Conservation (phyloP, 2,888 invertebrate genomes). For the Cephonodes hylas region DNA sequence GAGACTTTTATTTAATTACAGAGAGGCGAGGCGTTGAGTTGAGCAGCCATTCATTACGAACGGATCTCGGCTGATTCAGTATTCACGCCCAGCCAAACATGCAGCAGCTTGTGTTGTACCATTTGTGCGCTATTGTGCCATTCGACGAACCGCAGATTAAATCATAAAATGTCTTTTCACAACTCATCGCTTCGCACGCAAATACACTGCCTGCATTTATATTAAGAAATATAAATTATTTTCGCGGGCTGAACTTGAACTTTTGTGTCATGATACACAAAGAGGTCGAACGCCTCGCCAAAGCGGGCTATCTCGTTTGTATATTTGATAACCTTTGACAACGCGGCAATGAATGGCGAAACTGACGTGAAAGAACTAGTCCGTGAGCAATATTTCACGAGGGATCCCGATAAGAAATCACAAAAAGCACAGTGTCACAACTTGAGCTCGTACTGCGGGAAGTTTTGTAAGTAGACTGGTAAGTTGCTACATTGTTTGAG, state of each 20-base stretch:
- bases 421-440: constrained; percentile 68
- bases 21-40: constrained; percentile 46
- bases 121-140: constrained; percentile 20
- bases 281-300: constrained; percentile 22
- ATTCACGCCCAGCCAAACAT: constrained; percentile 42
- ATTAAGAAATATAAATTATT: constrained; percentile 10
- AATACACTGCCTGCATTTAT: constrained; percentile 15
- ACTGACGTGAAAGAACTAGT: constrained; percentile 57
- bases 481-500: constrained; percentile 58
- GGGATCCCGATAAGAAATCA: constrained; percentile 66
- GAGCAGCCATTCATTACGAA: constrained; percentile 38
- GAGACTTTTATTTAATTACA: constrained; percentile 61
- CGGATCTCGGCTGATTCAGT: constrained; percentile 37
- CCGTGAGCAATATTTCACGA: constrained; percentile 64
- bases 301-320: constrained; percentile 42
- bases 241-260: constrained; percentile 12
- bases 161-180: constrained; percentile 17
- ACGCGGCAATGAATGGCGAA: constrained; percentile 52
- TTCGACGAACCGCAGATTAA: constrained; percentile 21
- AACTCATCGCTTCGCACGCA: constrained; percentile 2
- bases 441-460: constrained; percentile 53
- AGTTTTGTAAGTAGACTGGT: constrained; percentile 64
- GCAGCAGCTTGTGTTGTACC: constrained; percentile 30
- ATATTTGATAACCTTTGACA: constrained; percentile 62
- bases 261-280: constrained; percentile 16